Evolutionary conservation across 2,888 invertebrate species (phyloP), one percentile per base, ranked within the genome.

Genomic region (Hedya salicella): DNA sequence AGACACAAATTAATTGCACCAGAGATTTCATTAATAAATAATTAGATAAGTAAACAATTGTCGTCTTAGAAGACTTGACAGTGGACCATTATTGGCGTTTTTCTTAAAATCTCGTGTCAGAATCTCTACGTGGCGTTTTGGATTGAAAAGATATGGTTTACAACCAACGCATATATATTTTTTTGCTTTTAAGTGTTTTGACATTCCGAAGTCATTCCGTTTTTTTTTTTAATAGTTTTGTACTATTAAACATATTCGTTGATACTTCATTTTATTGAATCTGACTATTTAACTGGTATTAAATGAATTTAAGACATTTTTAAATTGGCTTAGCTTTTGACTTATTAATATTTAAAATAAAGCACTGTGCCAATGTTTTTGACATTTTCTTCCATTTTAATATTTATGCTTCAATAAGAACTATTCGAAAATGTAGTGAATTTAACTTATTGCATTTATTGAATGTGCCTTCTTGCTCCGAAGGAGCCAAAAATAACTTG

Each of bases 201-300:
- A 79, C 81, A 87, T 86, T 88, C 83, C 84, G 70, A 59, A 75
- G 73, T 75, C 81, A 86, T 89, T 88, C 86, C 88, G 79, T 70
- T 70, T 77, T 77, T 74, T 52, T 21, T 71, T 74, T 74, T 77
- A n/a, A 76, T 80, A 25, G 4, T 76, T 79, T 79, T 77, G 62
- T 79, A 73, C 62, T 70, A n/a, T 71, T 76, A 72, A 71, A 69
- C 36, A 48, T 57, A 42, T 32, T 32, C 14, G 48, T 56, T 56
- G 40, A 48, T 32, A 46, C 16, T 32, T n/a, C 17, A 17, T 40
- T 54, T 62, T 62, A 48, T 56, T 63, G 25, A 62, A 53, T 25
- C 39, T 39, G 46, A 42, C 49, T 32, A 25, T 65, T 40, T 14
- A 40, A 21, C 48, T 19, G 42, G 25, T 30, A 57, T 56, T 39